Evolutionary conservation across 1,140 invertebrate genomes (phyloP), one percentile per base, ranked within the genome.

Genomic region (Cotesia typhae): DNA sequence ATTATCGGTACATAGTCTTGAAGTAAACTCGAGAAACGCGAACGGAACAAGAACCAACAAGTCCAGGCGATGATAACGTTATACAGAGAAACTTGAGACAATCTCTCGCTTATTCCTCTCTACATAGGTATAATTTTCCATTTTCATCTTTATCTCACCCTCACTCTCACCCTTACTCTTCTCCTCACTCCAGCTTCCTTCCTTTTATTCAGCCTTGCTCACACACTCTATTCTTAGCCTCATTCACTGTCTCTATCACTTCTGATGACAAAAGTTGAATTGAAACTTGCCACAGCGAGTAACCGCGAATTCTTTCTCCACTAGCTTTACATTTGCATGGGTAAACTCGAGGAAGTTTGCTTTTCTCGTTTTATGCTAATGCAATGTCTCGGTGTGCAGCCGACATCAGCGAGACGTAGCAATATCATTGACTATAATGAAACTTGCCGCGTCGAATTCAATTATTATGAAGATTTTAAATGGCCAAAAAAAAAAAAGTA

Each of bases 241-340:
- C 17, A 4, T 17, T 61, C 57, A 51, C 37, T 70, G 28, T 47
- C 57, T 63, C 41, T 20, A 47, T 70, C 38, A 17, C 12, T 60
- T 60, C 7, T 59, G 68, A 72, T 70, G 64, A 76, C 63, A 41
- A 75, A 74, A 75, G 76, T 76, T 77, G 77, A 77, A 77, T 79
- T 79, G 77, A 76, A 79, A 79, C 74, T 77, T 77, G 75, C 69
- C 74, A 64, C 63, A 38, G 38, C 57, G 67, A 61, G 68, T 71
- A 67, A 66, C 65, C 70, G 60, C 66, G 70, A 61, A 63, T 60
- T 63, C 51, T 66, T 66, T 12, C 38, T 47, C 36, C 20, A 66
- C 64, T 66, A 47, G 37, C 64, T 66, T 51, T 14, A 14, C 64
- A 78, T 78, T 78, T 78, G 76, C 75, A 78, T 76, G 74, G 72